Base-by-base conservation (phyloP, 2,113 vertebrate species). In the Hemiprocne comata region DNA sequence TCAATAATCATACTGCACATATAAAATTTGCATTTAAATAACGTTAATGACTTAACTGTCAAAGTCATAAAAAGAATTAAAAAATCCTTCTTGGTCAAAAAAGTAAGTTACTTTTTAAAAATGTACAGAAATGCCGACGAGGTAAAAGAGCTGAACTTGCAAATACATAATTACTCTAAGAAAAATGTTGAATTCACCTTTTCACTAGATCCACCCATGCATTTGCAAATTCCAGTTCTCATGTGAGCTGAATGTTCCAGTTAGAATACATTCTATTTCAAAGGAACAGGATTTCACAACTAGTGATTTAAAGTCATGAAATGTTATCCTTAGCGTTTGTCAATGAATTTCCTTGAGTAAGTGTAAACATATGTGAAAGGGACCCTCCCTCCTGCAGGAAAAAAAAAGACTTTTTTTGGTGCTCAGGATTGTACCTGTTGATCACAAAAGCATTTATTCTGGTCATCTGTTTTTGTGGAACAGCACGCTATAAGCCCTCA, bases 1-100 rank as follows among this genome's bases (percentile, higher is more conserved):
- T 95, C 61, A 90, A 2, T 85, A 91, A 77, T 51, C 16, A 11
- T 46, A 40, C 19, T 60, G 18, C 48, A 71, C 5, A 25, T 85
- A 79, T 38, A 71, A 80, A 85, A 85, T 77, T 70, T 89, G 24
- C 48, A 91, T 91, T 94, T 91, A 80, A 95, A 94, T 80, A 74
- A 64, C 0, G 0, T 44, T 61, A 81, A 92, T 84, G 23, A 69
- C 28, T 86, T 48, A 72, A 71, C 18, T 61, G 29, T 80, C 60
- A 90, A 85, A 91, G 38, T 48, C 6, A 82, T 60, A 46, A 60
- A 54, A 79, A 54, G 2, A 79, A 70, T 62, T 87, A 33, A 0
- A 19, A 73, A 80, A 19, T 51, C 3, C 3, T 86, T 61, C 13
- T 58, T 66, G 17, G 21, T 66, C 33, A 75, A 66, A 87, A 73